Evolutionary conservation across 2,888 invertebrate species (phyloP).

Genomic region (Seira sanloemensis): DNA sequence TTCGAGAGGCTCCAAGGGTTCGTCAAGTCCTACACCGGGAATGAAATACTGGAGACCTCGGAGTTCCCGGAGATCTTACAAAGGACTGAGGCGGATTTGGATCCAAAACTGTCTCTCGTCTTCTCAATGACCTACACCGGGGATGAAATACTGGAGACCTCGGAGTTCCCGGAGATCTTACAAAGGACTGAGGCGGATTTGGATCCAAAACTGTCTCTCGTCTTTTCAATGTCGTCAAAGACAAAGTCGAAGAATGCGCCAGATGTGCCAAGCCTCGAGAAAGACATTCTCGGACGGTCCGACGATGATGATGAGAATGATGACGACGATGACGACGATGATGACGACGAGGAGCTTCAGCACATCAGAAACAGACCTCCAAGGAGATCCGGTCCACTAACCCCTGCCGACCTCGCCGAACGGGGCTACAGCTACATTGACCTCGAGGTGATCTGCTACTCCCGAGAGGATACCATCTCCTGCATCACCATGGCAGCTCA

Average conservation of each 20-base stretch:
- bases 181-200: neutral
- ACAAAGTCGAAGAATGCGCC: neutral
- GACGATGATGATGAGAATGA: neutral
- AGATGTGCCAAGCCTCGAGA: neutral
- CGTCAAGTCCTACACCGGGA: conserved; percentile 18
- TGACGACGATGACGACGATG: neutral
- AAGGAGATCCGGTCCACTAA: too few relatives aligned
- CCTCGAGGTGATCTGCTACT: neutral
- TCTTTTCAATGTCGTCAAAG: neutral
- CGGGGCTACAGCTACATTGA: conserved; percentile 18
- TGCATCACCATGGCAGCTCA: conserved; percentile 25
- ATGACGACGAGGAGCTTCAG: neutral
- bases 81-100: neutral
- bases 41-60: neutral
- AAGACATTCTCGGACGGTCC: conserved; percentile 19
- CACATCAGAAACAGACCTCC: too few relatives aligned
- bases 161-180: neutral
- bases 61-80: neutral
- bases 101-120: neutral
- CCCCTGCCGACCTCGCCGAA: neutral
- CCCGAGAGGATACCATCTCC: neutral
- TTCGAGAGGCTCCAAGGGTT: neutral
- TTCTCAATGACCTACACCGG: conserved; percentile 18
- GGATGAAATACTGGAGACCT: neutral
- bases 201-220: neutral